Conservation (phyloP, 2,797 vertebrate genomes). For the Fistularia commersonii region DNA sequence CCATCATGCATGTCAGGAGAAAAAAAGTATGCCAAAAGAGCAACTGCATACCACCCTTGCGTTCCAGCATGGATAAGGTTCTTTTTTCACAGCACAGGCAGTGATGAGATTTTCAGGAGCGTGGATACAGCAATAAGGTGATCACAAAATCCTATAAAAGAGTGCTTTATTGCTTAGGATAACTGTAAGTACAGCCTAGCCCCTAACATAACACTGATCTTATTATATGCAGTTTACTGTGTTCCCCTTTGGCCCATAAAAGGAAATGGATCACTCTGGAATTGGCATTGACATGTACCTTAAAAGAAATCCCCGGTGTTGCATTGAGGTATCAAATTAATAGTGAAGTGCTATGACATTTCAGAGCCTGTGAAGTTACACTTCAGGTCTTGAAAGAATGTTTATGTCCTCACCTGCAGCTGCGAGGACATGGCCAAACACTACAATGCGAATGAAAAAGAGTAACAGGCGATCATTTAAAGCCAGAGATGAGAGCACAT, state of each 20-base stretch:
- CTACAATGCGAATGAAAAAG: slow-evolving; percentile 11
- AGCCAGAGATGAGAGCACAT: slow-evolving; percentile 4
- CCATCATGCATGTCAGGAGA: background rate
- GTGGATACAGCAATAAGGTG: slow-evolving; percentile 5
- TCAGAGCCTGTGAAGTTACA: background rate
- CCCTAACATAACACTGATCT: slow-evolving; percentile 22
- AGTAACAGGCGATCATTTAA: slow-evolving; percentile 12
- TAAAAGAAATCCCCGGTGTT: slow-evolving; percentile 7
- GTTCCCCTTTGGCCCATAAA: slow-evolving; percentile 30
- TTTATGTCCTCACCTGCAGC: background rate
- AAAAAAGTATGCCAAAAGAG: background rate
- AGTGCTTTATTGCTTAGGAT: slow-evolving; percentile 30
- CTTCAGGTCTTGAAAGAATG: background rate
- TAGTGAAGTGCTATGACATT: slow-evolving; percentile 3
- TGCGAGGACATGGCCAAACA: too few relatives aligned
- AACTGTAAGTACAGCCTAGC: slow-evolving; percentile 29
- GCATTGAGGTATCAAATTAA: slow-evolving; percentile 1
- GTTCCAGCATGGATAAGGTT: slow-evolving; percentile 13
- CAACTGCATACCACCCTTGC: background rate
- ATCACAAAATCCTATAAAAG: slow-evolving; percentile 25
- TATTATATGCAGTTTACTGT: slow-evolving; percentile 27
- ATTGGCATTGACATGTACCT: slow-evolving; percentile 22
- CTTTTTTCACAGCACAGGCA: background rate
- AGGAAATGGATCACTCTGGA: slow-evolving; percentile 23
- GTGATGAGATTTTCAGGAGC: too few relatives aligned